Base-by-base conservation (phyloP, 2,113 vertebrate species). In the Setophaga kirtlandii region DNA sequence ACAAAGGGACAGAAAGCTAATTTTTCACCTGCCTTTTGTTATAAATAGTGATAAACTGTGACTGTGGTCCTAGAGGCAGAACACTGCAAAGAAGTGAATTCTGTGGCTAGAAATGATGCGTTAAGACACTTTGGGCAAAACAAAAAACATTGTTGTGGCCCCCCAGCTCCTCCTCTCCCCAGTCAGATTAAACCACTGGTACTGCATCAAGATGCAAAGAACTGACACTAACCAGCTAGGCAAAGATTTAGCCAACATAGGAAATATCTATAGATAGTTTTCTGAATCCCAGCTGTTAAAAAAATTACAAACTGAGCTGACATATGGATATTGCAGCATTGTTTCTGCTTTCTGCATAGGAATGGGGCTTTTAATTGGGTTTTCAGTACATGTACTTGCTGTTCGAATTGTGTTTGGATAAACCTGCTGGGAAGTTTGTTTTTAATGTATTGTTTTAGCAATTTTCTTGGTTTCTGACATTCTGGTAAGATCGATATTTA, bases 361-460 rank as follows among this genome's bases (percentile, higher is more conserved):
- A 96, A 74, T 3, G 15, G 44, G 83, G 39, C 46, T 80, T 83
- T 86, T 83, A 86, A 94, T 90, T 87, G 60, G 6, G 37, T 89
- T 95, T 96, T 93, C 76, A 60, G 56, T 86, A 39, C 4, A 5
- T 55, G 56, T 44, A 28, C 79, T 95, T 63, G 71, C 79, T 88
- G 60, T 81, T 94, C 44, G 63, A 90, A 93, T 59, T 81, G 59
- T 22, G 24, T 81, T 95, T 81, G 83, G 35, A 70, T 80, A 88
- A 93, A 90, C 83, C 89, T 90, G 77, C 73, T 90, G 87, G 62
- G 65, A 91, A 94, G 80, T 91, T 94, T 88, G 39, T 50, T 67
- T 80, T 78, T 90, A 83, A 74, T 83, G 56, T 37, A 83, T 74
- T 85, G 74, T 90, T 93, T 90, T 80, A 90, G 79, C 63, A 78